Evolutionary conservation across 2,113 vertebrate species (phyloP).

Genomic region (Todiramphus saurophagus): DNA sequence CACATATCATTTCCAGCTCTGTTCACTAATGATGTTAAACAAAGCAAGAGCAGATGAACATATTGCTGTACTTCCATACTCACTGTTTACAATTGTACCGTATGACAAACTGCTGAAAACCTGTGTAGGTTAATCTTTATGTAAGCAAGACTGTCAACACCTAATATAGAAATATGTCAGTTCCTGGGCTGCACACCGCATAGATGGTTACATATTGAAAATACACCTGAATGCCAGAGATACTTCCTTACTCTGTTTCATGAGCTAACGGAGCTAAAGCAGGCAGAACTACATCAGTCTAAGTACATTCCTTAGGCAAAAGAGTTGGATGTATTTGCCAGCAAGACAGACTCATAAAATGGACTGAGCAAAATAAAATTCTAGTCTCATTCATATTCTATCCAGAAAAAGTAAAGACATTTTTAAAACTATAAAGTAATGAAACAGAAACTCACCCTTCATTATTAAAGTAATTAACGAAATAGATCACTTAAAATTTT

Average conservation of each 20-base stretch:
- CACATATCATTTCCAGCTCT: slow-evolving; percentile 30
- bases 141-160: slow-evolving; percentile 57
- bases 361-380: neutral
- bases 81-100: neutral
- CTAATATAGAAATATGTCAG: slow-evolving; percentile 46
- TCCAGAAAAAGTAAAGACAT: neutral
- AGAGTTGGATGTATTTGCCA: neutral
- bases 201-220: neutral
- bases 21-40: slow-evolving; percentile 29
- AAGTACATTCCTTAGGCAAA: neutral
- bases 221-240: slow-evolving; percentile 17
- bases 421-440: neutral
- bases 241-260: slow-evolving; percentile 14
- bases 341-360: neutral
- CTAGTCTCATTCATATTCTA: neutral
- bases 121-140: slow-evolving; percentile 54
- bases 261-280: slow-evolving; percentile 34
- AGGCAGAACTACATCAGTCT: slow-evolving; percentile 28
- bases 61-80: slow-evolving; percentile 12
- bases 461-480: neutral
- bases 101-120: slow-evolving; percentile 63
- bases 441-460: neutral
- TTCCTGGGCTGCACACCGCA: neutral
- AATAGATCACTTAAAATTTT: neutral
- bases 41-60: slow-evolving; percentile 32